Conservation (phyloP, 2,888 invertebrate genomes). For the Pandemis cinnamomeana region DNA sequence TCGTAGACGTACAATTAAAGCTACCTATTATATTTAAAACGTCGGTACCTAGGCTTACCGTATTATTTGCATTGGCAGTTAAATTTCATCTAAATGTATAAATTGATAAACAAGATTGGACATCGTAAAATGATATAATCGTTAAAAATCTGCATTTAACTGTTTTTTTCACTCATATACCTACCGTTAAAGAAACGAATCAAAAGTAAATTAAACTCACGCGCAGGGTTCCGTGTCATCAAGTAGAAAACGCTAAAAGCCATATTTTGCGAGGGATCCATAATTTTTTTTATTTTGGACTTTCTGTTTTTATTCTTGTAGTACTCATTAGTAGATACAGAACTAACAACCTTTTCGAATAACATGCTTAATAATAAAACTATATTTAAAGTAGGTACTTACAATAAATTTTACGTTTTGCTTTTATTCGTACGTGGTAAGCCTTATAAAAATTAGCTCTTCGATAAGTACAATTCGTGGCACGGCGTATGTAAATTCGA, state of each 20-base stretch:
- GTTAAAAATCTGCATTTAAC: no score
- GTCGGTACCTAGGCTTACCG: not conserved
- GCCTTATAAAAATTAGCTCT: conserved; percentile 10
- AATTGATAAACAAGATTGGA: not conserved
- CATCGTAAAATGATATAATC: no score
- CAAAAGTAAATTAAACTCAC: no score
- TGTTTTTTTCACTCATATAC: no score
- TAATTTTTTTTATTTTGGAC: no score
- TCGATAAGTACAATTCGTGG: conserved; percentile 75
- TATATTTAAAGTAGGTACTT: not conserved
- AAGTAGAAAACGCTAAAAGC: no score
- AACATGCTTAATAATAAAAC: not conserved
- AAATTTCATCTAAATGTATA: not conserved
- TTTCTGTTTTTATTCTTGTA: no score
- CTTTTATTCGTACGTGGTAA: not conserved
- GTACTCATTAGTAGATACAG: not conserved
- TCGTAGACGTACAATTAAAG: conserved; percentile 6
- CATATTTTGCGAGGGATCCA: no score
- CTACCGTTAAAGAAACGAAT: no score
- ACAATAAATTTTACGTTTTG: not conserved
- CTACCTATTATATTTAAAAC: conserved; percentile 13
- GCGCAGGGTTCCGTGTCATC: no score
- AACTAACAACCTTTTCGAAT: not conserved
- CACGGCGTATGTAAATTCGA: conserved; percentile 80
- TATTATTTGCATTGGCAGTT: not conserved